These are phyloP conservation scores for Holothuria glaberrima DNA, from an alignment of 35 echinoderm and acorn worm genomes.

Conservation along the genomic window DNA sequence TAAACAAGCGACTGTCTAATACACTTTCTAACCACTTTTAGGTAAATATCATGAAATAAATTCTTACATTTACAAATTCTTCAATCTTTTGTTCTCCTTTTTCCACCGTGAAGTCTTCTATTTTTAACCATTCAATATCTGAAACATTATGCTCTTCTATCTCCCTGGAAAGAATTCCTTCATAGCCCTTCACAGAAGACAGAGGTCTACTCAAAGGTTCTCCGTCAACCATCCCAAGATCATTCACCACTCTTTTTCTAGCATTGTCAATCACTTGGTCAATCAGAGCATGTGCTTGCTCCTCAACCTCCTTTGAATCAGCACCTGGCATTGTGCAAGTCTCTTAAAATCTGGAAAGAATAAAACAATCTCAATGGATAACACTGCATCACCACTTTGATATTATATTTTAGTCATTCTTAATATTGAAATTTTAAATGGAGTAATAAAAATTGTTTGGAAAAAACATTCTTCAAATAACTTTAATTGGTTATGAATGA, in stretches of 20 bases:
- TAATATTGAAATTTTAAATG: too few species aligned
- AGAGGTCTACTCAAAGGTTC: constrained; percentile 65
- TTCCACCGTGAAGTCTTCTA: constrained; percentile 85
- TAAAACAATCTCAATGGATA: too few species aligned
- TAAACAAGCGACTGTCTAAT: too few species aligned
- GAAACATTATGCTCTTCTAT: constrained; percentile 80
- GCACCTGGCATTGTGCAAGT: not conserved
- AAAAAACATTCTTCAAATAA: too few species aligned
- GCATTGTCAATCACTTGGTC: constrained; percentile 95
- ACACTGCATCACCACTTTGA: too few species aligned
- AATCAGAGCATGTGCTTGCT: constrained; percentile 84
- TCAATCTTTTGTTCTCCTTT: constrained; percentile 84
- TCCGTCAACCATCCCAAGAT: constrained; percentile 58
- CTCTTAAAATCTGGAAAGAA: too few species aligned
- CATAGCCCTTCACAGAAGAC: constrained; percentile 82
- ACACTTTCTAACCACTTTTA: too few species aligned
- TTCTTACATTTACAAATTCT: constrained; percentile 95
- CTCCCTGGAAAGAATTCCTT: constrained; percentile 79
- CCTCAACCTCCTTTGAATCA: constrained; percentile 47
- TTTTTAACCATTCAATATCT: constrained; percentile 89
- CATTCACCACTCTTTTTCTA: constrained; percentile 72
- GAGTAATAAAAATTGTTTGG: too few species aligned
- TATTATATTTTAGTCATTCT: too few species aligned
- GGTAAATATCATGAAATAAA: not conserved
- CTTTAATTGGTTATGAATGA: too few species aligned